Percentiles rank a stretch among this genome's conserved stretches.
phyloP scores from a whole-genome alignment of 1,140 invertebrate species.

The Berghia stephanieae region DNA sequence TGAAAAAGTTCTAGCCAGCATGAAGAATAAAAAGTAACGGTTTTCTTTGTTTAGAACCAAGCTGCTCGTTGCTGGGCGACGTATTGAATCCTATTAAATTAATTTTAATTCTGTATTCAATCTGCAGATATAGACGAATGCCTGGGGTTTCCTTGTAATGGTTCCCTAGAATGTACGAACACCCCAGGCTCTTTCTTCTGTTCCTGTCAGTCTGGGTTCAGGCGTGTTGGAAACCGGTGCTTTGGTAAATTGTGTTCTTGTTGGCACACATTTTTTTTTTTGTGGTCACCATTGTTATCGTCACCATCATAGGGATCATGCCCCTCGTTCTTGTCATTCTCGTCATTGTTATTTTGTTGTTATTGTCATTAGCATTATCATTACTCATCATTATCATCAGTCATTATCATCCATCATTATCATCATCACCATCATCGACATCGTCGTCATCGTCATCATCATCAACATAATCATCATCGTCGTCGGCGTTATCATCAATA shows the following conservation, averaged over 20 bases:
- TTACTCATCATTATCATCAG: too few species aligned
- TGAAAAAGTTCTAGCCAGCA: too few species aligned
- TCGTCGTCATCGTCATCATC: not conserved
- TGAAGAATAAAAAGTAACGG: too few species aligned
- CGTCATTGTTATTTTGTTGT: not conserved
- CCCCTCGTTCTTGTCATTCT: not conserved
- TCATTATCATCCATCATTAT: too few species aligned
- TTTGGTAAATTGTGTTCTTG: constrained; percentile 8
- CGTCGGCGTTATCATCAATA: too few species aligned
- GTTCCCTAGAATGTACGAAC: constrained; percentile 54
- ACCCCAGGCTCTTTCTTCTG: constrained; percentile 41
- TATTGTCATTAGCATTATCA: too few species aligned
- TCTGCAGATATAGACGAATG: constrained; percentile 49
- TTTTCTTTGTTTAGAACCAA: too few species aligned
- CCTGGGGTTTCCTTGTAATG: constrained; percentile 53
- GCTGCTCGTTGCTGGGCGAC: too few species aligned
- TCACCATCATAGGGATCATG: not conserved
- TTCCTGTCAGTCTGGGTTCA: constrained; percentile 32
- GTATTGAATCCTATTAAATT: not conserved
- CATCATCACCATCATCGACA: not conserved
- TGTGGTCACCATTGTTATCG: too few species aligned
- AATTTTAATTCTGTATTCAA: not conserved
- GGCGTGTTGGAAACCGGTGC: not conserved
- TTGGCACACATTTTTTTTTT: too few species aligned
- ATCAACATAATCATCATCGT: too few species aligned